These are phyloP conservation scores for Scaptomyza parva DNA, from an alignment of 2,888 invertebrate genomes.

Conservation along the genomic window DNA sequence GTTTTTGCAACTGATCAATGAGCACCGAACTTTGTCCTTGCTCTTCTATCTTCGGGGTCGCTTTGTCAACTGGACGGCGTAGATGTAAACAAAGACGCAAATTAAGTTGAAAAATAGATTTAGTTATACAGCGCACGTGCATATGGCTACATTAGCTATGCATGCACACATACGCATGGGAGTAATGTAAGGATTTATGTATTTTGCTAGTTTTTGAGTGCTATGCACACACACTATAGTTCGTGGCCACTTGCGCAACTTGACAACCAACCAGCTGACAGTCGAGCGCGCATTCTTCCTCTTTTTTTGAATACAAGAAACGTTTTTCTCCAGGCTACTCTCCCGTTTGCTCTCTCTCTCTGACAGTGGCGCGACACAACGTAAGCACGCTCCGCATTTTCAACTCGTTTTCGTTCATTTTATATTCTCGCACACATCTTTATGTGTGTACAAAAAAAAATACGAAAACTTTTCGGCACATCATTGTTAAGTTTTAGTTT, in stretches of 20 bases:
- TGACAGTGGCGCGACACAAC: constrained; percentile 35
- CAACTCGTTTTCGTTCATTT: constrained; percentile 32
- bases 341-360: constrained; percentile 22
- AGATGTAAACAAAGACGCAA: constrained; percentile 45
- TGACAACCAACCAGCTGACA: constrained; percentile 70
- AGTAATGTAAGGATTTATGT: constrained; percentile 11
- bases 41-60: constrained; percentile 30
- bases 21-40: constrained; percentile 32
- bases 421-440: constrained; percentile 1
- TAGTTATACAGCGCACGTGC: constrained; percentile 7
- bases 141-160: constrained; percentile 15
- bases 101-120: constrained; percentile 7
- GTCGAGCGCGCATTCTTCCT: constrained; percentile 37
- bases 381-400: constrained; percentile 46
- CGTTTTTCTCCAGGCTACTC: constrained; percentile 29
- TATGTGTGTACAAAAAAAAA: constrained; percentile 6
- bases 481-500: constrained; percentile 18
- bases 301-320: constrained; percentile 17
- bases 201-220: constrained; percentile 25
- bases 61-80: constrained; percentile 47
- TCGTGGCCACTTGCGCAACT: constrained; percentile 73
- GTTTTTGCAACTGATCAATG: constrained; percentile 34
- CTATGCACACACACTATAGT: constrained; percentile 41
- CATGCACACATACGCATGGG: constrained; percentile 15
- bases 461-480: constrained; percentile 6